Evolutionary conservation across 92 coral and sea anemone species (phyloP).

Genomic region (Zoanthus sansibaricus): DNA sequence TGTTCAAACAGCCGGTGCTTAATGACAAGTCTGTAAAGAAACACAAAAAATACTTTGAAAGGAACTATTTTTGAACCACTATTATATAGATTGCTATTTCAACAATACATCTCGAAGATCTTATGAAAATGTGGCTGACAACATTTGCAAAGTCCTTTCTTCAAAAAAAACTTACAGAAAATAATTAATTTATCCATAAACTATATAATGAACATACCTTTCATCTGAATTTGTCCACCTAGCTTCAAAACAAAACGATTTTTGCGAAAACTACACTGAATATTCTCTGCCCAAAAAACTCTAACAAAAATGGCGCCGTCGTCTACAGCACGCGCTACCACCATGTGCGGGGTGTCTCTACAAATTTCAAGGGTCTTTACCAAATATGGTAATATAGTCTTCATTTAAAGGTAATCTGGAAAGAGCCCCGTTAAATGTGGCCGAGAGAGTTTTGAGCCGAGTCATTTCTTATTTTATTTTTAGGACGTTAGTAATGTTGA

Average conservation of each 20-base stretch:
- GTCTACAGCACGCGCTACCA: conserved; percentile 26
- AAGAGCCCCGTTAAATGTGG: conserved; percentile 10
- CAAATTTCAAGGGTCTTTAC: conserved; percentile 39
- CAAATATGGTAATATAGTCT: conserved; percentile 64
- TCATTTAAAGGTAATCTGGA: conserved; percentile 26
- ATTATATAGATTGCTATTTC: too few species aligned
- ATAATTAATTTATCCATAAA: too few species aligned
- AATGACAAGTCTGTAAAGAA: too few species aligned
- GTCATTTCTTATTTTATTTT: conserved; percentile 17
- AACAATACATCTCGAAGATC: too few species aligned
- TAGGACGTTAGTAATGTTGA: conserved; percentile 33
- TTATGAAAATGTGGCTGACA: too few species aligned
- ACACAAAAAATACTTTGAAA: too few species aligned
- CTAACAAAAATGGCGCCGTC: conserved; percentile 67
- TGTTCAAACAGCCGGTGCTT: too few species aligned
- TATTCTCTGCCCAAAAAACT: not conserved
- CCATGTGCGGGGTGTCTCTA: conserved; percentile 56
- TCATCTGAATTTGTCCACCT: not conserved
- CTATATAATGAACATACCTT: conserved; percentile 9
- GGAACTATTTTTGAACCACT: too few species aligned
- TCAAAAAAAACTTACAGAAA: too few species aligned
- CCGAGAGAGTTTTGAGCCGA: conserved; percentile 22
- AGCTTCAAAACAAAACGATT: not conserved
- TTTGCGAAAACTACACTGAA: not conserved
- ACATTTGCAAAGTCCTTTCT: too few species aligned